These are phyloP conservation scores for Rhingia campestris DNA, from an alignment of 2,888 invertebrate genomes.

Conservation along the genomic window DNA sequence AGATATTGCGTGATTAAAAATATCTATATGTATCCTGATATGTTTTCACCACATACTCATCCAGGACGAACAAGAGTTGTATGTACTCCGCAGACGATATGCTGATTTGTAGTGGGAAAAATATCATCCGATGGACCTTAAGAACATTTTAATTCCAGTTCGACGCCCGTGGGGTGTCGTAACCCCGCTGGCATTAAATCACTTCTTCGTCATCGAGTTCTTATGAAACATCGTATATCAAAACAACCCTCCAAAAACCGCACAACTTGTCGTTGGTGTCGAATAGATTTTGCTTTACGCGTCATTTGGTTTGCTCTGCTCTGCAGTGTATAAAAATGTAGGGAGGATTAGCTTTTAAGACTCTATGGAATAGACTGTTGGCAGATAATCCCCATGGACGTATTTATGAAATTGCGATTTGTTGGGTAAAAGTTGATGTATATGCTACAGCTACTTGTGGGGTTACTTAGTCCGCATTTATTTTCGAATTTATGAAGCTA, in stretches of 20 bases:
- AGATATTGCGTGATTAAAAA: slow-evolving; percentile 4
- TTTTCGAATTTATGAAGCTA: slow-evolving; percentile 13
- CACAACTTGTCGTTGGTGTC: not conserved
- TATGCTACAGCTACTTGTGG: not conserved
- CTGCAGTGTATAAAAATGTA: not conserved
- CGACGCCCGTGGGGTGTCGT: slow-evolving; percentile 11
- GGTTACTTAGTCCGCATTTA: not conserved
- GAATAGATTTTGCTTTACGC: slow-evolving; percentile 16
- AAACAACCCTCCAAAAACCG: not conserved
- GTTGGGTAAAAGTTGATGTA: slow-evolving; percentile 19
- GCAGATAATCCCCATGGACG: not conserved
- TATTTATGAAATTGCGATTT: slow-evolving; percentile 21
- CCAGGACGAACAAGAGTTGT: not conserved
- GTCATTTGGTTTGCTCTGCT: slow-evolving; percentile 31
- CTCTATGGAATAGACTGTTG: not conserved
- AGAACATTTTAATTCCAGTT: slow-evolving; percentile 40
- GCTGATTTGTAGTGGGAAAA: not conserved
- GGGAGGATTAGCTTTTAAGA: not conserved
- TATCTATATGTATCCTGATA: not conserved
- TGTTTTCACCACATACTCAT: not conserved
- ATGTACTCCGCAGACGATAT: not conserved
- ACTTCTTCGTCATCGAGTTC: slow-evolving; percentile 20
- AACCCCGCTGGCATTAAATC: slow-evolving; percentile 18
- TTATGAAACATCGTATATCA: slow-evolving; percentile 14
- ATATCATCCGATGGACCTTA: not conserved